Conservation (phyloP, 2,797 vertebrate species). For the Eulemur rubriventer region DNA sequence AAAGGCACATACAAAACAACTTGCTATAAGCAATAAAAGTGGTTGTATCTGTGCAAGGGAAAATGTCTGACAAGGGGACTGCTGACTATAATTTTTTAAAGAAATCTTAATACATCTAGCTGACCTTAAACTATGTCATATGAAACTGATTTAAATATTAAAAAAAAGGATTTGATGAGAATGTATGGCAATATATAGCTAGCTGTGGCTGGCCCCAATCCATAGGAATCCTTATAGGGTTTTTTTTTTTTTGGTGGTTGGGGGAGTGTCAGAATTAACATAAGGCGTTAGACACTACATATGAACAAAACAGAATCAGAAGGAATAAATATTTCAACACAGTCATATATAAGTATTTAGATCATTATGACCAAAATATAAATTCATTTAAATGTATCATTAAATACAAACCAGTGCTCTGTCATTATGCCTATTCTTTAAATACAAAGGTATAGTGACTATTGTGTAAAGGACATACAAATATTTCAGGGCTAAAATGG, state of each 20-base stretch:
- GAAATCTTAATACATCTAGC: neutral
- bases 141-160: neutral
- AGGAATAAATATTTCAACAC: neutral
- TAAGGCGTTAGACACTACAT: neutral
- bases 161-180: neutral
- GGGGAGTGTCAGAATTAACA: neutral
- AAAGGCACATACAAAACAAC: neutral
- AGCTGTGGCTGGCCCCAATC: neutral
- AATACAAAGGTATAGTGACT: neutral
- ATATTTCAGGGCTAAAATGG: conserved; percentile 29
- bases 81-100: neutral
- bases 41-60: neutral
- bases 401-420: neutral
- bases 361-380: neutral
- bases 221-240: neutral
- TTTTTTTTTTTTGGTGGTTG: no score
- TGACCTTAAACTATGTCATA: neutral
- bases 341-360: neutral
- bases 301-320: neutral
- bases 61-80: neutral
- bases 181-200: neutral
- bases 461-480: neutral
- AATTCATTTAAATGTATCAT: neutral
- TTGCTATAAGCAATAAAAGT: neutral
- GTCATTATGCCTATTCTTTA: neutral